Base-by-base conservation (phyloP, 37 sponge, comb jelly and placozoan genomes). In the Chondrosia reniformis region DNA sequence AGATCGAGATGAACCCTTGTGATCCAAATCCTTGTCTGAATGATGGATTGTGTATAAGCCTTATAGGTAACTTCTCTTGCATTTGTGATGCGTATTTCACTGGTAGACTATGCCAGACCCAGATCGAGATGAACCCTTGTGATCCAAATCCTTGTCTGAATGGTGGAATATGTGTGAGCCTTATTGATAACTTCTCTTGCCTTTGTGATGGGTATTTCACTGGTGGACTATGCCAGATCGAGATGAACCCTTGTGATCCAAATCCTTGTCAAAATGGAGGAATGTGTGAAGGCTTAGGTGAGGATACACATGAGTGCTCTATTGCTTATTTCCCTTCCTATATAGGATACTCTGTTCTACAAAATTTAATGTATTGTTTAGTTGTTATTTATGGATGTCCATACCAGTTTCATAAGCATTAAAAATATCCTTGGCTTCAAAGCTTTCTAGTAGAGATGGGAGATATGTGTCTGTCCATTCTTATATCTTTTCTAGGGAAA, bases 181-280 rank as follows among this genome's bases (percentile, higher is more conserved):
- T 33, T 6, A 32, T 25, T 30, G 33, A 9, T 1, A 54, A 19
- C 27, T 31, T 33, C 0, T 1, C 7, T 2, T 76, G 77, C 38
- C 9, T 1, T 22, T 58, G 82, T 49, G 24, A 17, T 5, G 10
- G 2, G 21, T 56, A 24, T 8, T 76, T 17, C 12, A n/a, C 5
- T 25, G 80, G 80, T 21, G 17, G 25, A 2, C 21, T 15, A 1
- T 89, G 89, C 59, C 63, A 76, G 43, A 72, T 38, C 2, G 66
- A 83, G 46, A 15, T 82, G 22, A 64, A 42, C 30, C 66, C 74
- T 19, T 90, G 91, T 71, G 21, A 28, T 2, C 58, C 79, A 0
- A 13, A 76, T 38, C 91, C 87, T 34, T 90, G 91, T 72, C 45
- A 43, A 3, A 86, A 90, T 76, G 72, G 71, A 55, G 91, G 80